Evolutionary conservation across 1,140 invertebrate genomes (phyloP).

Genomic region (Carcinoscorpius rotundicauda): DNA sequence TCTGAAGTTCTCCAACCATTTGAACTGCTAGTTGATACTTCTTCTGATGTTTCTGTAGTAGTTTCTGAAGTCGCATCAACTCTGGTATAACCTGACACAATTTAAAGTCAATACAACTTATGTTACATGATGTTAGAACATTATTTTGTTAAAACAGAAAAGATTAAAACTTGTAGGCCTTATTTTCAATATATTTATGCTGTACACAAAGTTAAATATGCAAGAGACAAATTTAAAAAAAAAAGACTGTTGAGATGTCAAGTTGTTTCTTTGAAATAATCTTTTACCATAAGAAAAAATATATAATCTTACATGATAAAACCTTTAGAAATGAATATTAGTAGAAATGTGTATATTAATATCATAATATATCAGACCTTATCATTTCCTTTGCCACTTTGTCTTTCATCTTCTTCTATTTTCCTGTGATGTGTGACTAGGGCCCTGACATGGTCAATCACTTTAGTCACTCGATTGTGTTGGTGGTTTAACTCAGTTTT

Average conservation of each 20-base stretch:
- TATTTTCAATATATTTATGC: slow-evolving; percentile 4
- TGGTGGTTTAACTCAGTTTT: slow-evolving; percentile 63
- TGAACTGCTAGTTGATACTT: slow-evolving; percentile 57
- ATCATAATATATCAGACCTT: no score
- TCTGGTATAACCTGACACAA: slow-evolving; percentile 20
- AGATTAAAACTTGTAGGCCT: slow-evolving; percentile 11
- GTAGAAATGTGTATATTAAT: no score
- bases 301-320: no score
- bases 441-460: slow-evolving; percentile 56
- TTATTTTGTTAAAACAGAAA: background rate
- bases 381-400: no score
- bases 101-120: background rate
- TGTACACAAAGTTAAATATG: background rate
- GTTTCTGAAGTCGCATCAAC: slow-evolving; percentile 21
- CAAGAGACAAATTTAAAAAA: no score
- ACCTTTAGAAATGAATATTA: no score
- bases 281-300: no score
- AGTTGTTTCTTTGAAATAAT: no score
- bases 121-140: no score
- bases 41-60: slow-evolving; percentile 47
- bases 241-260: no score
- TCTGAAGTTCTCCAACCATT: slow-evolving; percentile 46
- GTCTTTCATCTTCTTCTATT: slow-evolving; percentile 8
- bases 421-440: slow-evolving; percentile 20
- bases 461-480: slow-evolving; percentile 50